phyloP scores from a whole-genome alignment of 2,113 vertebrate species.

The Emydocephalus ijimae region DNA sequence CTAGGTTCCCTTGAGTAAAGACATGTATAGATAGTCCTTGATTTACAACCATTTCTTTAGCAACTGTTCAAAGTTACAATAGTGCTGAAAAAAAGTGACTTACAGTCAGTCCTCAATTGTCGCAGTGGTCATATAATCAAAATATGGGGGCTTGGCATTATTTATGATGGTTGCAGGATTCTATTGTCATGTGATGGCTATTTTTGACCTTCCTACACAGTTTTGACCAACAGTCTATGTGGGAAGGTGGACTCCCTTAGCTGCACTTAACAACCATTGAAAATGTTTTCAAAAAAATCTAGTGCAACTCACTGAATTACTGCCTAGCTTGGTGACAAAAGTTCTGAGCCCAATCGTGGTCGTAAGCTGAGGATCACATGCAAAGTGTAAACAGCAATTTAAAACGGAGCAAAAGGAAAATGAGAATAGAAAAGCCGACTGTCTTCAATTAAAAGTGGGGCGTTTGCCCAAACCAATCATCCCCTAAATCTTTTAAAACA shows the following conservation, averaged over 20 bases:
- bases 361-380: neutral
- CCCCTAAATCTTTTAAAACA: neutral
- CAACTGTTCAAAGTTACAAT: neutral
- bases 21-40: neutral
- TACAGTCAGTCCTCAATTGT: neutral
- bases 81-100: neutral
- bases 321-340: neutral
- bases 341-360: neutral
- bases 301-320: neutral
- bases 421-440: neutral
- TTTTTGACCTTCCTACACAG: neutral
- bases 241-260: neutral
- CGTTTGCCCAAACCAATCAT: neutral
- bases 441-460: neutral
- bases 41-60: neutral
- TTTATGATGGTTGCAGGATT: neutral
- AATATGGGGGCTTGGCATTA: neutral
- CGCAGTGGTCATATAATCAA: neutral
- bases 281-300: neutral
- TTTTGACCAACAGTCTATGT: neutral
- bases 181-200: neutral
- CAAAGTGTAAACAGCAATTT: neutral
- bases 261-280: neutral
- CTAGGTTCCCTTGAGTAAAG: neutral
- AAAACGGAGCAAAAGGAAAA: neutral